Evolutionary conservation across 2,888 invertebrate species (phyloP), one percentile per base, ranked within the genome.

Genomic region (Epiblema foenella): DNA sequence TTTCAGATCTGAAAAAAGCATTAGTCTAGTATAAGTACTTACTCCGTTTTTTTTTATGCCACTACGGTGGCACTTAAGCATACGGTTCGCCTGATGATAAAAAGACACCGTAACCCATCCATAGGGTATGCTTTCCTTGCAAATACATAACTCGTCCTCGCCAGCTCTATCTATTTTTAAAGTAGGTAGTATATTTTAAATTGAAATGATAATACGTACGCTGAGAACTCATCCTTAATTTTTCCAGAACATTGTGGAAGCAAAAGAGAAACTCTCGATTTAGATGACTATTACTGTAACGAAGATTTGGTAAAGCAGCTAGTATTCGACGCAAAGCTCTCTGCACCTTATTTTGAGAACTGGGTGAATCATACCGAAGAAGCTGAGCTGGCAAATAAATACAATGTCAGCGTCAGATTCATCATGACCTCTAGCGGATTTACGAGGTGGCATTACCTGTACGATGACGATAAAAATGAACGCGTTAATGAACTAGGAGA

Each of bases 401-500:
- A 97, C 80, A 96, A 96, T 75, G 96, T 96, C 4, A 96, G 95
- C 54, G 89, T 97, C 18, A 94, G 97, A 57, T 98, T 97, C 85
- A 96, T 98, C 29, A 97, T 98, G 0, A 98, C 98, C 0, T 97
- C 98, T 86, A 98, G 98, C 81, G 98, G 98, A 0, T 89, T 98
- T 0, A 98, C 98, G 0, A 94, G 98, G 66, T 98, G 98, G 98
- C 96, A 98, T 85, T 96, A 96, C 77, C 95, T 96, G 57, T 94
- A 93, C 70, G 95, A 95, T 51, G 93, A 94, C 52, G 89, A 94
- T 18, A 95, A 95, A 78, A 94, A 94, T 73, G 93, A 93, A 74
- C 74, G 78, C 29, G 90, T 93, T 0, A 83, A 88, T 68, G 89
- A 89, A 54, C 76, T 81, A 58, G 93, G 93, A 0, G 78, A 79